These are phyloP conservation scores for Archegozetes longisetosus DNA, from an alignment of 1,140 invertebrate species.

Conservation along the genomic window DNA sequence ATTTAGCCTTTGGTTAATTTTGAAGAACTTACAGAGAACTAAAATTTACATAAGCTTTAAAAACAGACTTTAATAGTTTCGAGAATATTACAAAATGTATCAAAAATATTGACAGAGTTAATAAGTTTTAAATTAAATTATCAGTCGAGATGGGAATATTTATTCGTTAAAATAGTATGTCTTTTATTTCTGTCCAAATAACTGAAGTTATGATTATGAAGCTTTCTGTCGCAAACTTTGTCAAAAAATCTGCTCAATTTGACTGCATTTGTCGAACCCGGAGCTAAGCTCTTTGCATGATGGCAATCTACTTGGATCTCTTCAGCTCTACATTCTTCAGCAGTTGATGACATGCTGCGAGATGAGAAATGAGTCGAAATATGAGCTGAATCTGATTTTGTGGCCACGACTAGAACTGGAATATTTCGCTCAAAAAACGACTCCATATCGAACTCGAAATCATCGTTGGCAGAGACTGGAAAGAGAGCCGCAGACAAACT, in stretches of 20 bases:
- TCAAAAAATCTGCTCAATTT: conserved; percentile 87
- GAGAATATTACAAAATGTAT: too few relatives aligned
- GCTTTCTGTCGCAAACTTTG: conserved; percentile 61
- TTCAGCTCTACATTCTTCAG: conserved; percentile 80
- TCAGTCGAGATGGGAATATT: background rate
- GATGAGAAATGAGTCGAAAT: conserved; percentile 16
- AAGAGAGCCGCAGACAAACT: conserved; percentile 7
- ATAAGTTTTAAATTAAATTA: too few relatives aligned
- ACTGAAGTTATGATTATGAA: background rate
- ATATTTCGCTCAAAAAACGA: conserved; percentile 61
- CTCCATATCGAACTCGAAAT: conserved; percentile 64
- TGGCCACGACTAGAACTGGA: conserved; percentile 81
- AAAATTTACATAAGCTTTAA: too few relatives aligned
- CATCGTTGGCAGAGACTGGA: background rate
- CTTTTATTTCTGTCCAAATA: background rate
- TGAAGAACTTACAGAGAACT: too few relatives aligned
- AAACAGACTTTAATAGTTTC: too few relatives aligned
- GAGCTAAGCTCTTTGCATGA: conserved; percentile 63
- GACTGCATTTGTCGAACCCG: conserved; percentile 75
- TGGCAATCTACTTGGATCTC: conserved; percentile 76
- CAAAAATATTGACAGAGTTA: too few relatives aligned
- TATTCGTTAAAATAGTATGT: background rate
- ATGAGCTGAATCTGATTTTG: conserved; percentile 68
- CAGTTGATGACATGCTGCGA: conserved; percentile 48
- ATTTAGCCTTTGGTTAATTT: too few relatives aligned